Evolutionary conservation across 2,888 invertebrate species (phyloP).

Genomic region (Drosophila sordidula): DNA sequence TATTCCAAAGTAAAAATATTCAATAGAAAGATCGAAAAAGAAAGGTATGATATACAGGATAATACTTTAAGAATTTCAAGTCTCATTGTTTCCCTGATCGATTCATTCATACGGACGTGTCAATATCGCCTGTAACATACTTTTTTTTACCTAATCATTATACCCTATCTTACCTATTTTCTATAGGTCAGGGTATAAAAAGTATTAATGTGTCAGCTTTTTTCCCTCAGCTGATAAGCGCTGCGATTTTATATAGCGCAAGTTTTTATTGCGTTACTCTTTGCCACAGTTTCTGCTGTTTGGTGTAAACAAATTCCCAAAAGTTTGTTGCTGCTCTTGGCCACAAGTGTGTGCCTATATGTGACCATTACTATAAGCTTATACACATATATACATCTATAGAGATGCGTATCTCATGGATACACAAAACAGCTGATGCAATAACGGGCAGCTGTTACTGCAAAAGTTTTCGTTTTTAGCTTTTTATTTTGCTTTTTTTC

Average conservation of each 20-base stretch:
- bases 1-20: too few species aligned
- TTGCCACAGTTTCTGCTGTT: constrained; percentile 18
- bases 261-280: constrained; percentile 14
- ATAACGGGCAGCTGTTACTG: constrained; percentile 66
- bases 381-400: constrained; percentile 9
- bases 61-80: too few species aligned
- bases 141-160: too few species aligned
- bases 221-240: constrained; percentile 36
- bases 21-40: too few species aligned
- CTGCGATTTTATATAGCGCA: constrained; percentile 5
- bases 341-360: constrained; percentile 15
- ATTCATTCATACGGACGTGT: too few species aligned
- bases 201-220: constrained; percentile 25
- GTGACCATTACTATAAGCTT: not conserved
- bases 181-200: constrained; percentile 2
- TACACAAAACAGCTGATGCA: constrained; percentile 71
- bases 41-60: too few species aligned
- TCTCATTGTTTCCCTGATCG: too few species aligned
- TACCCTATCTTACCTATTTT: not conserved
- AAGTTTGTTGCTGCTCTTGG: constrained; percentile 20
- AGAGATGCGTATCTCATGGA: constrained; percentile 50
- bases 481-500: constrained; percentile 28
- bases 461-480: constrained; percentile 47
- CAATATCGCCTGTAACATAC: too few species aligned
- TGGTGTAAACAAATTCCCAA: constrained; percentile 39